phyloP scores from a whole-genome alignment of 2,113 vertebrate species.

The Podocnemis expansa region DNA sequence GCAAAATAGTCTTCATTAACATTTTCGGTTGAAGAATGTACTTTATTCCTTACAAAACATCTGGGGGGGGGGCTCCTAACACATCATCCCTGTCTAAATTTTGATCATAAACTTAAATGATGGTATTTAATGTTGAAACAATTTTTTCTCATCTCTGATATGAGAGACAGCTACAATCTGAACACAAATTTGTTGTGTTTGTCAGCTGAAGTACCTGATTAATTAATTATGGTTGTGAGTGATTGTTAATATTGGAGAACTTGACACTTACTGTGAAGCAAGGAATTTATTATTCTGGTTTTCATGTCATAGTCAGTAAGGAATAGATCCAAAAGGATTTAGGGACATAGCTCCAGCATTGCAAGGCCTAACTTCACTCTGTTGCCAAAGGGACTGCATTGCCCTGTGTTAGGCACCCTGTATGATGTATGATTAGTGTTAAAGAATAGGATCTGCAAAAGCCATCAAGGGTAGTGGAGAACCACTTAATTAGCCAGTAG shows the following conservation, averaged over 20 bases:
- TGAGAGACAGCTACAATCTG: background rate
- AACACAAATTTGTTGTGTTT: slow-evolving; percentile 5
- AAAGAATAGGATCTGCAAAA: no score
- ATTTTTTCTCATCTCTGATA: background rate
- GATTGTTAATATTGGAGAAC: background rate
- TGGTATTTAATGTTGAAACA: background rate
- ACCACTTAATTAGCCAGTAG: background rate
- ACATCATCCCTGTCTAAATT: background rate
- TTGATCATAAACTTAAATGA: background rate
- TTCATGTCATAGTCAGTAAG: background rate
- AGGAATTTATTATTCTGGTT: background rate
- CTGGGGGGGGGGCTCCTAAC: no score
- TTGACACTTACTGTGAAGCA: background rate
- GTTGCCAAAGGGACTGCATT: background rate
- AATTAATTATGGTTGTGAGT: background rate
- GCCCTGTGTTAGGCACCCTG: background rate
- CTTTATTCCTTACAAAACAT: no score
- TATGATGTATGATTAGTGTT: no score
- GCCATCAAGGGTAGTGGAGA: no score
- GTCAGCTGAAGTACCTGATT: background rate
- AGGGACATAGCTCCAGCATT: no score
- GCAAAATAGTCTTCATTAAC: background rate
- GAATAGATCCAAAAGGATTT: background rate
- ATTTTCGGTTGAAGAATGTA: background rate
- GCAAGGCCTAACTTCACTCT: background rate